Evolutionary conservation across 2,113 vertebrate species (phyloP).

Genomic region (Elephantulus edwardii): DNA sequence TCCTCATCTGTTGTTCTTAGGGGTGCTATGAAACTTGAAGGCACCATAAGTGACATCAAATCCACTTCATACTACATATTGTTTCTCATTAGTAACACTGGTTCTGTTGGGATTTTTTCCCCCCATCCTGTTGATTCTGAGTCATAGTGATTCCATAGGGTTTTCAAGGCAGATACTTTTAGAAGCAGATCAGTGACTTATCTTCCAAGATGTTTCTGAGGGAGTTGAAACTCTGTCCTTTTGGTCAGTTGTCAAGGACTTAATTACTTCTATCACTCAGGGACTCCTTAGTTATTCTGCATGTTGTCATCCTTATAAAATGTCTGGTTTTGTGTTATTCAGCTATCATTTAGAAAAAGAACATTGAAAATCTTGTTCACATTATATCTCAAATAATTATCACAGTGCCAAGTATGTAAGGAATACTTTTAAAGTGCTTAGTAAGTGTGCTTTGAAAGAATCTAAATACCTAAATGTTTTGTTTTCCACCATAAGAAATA

Average conservation of each 20-base stretch:
- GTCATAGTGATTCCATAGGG: not conserved
- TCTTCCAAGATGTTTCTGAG: not conserved
- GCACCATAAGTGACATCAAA: no score
- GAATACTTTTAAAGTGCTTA: no score
- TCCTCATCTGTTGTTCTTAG: no score
- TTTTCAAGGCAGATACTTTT: not conserved
- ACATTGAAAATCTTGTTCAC: not conserved
- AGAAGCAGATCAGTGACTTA: not conserved
- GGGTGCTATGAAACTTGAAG: no score
- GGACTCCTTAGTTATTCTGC: not conserved
- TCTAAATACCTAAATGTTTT: not conserved
- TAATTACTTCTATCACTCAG: not conserved
- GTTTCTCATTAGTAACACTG: not conserved
- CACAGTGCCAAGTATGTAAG: not conserved
- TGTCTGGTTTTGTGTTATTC: not conserved
- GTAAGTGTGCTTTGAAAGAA: not conserved
- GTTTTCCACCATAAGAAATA: constrained; percentile 1
- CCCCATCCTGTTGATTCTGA: not conserved
- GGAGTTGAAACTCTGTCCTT: not conserved
- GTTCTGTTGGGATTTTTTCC: not conserved
- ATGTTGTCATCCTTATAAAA: not conserved
- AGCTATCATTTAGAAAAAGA: not conserved
- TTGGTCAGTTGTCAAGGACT: not conserved
- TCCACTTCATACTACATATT: no score
- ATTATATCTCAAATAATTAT: not conserved